These are phyloP conservation scores for Hydropsyche betteni DNA, from an alignment of 2,888 invertebrate genomes.

Conservation along the genomic window DNA sequence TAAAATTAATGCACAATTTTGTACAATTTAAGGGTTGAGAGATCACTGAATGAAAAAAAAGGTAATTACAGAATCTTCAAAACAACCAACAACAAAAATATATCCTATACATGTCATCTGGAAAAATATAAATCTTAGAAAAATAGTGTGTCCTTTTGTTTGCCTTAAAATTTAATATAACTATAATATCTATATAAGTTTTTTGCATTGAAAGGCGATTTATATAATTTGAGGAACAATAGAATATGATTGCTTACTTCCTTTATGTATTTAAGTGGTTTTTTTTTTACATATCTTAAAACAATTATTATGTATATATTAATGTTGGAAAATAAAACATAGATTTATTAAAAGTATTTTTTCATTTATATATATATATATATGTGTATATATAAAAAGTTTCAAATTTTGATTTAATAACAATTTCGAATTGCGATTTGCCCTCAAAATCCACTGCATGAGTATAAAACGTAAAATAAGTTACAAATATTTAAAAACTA, in stretches of 20 bases:
- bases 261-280: too few species aligned
- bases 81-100: slow-evolving; percentile 29
- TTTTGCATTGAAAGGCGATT: slow-evolving; percentile 11
- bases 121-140: slow-evolving; percentile 23
- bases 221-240: slow-evolving; percentile 26
- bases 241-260: slow-evolving; percentile 18
- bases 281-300: too few species aligned
- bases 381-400: too few species aligned
- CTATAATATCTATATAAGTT: slow-evolving; percentile 6
- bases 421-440: too few species aligned
- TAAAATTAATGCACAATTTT: slow-evolving; percentile 19
- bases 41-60: slow-evolving; percentile 9
- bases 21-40: slow-evolving; percentile 24
- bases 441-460: too few species aligned
- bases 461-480: too few species aligned
- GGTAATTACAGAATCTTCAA: slow-evolving; percentile 15
- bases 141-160: slow-evolving; percentile 6
- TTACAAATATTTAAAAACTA: too few species aligned
- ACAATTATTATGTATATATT: too few species aligned
- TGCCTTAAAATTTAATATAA: slow-evolving; percentile 8
- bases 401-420: too few species aligned
- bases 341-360: too few species aligned
- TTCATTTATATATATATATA: too few species aligned
- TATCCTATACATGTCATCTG: neutral
- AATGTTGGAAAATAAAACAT: too few species aligned